Conservation (phyloP, 2,888 invertebrate species). For the Deroplatys truncata region DNA sequence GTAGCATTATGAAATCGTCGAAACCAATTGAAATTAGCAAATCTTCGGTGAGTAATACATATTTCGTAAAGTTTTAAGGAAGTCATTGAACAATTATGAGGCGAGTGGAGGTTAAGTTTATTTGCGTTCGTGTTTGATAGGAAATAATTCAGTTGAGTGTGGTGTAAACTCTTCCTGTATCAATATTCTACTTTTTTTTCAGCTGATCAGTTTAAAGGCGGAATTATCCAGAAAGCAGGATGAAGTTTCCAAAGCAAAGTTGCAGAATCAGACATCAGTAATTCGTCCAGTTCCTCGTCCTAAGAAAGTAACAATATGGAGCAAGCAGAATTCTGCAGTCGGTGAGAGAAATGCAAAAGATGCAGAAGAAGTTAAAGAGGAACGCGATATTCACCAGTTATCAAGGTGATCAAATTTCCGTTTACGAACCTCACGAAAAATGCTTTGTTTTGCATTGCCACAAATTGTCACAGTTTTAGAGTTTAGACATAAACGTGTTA, state of each 20-base stretch:
- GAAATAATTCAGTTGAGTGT: too few relatives aligned
- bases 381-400: conserved; percentile 40
- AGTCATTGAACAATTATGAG: too few relatives aligned
- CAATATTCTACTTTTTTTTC: conserved; percentile 32
- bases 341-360: conserved; percentile 40
- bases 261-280: conserved; percentile 36
- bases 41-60: conserved; percentile 22
- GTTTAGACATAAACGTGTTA: not conserved
- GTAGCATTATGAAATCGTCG: not conserved
- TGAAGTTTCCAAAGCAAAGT: conserved; percentile 65
- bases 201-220: conserved; percentile 81
- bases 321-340: conserved; percentile 41
- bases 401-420: conserved; percentile 39
- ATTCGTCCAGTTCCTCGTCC: conserved; percentile 45
- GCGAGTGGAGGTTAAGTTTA: too few relatives aligned
- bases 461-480: not conserved
- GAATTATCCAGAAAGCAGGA: conserved; percentile 83
- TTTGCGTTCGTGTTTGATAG: too few relatives aligned
- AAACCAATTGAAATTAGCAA: conserved; percentile 27
- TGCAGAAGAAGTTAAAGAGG: conserved; percentile 43
- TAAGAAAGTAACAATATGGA: conserved; percentile 49
- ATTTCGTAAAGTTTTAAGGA: not conserved
- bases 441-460: too few relatives aligned
- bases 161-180: not conserved
- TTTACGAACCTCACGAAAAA: too few relatives aligned